Percentiles rank a stretch among this genome's conserved stretches.
Conservation (phyloP, 2,888 invertebrate species). For the Thymelicus sylvestris region DNA sequence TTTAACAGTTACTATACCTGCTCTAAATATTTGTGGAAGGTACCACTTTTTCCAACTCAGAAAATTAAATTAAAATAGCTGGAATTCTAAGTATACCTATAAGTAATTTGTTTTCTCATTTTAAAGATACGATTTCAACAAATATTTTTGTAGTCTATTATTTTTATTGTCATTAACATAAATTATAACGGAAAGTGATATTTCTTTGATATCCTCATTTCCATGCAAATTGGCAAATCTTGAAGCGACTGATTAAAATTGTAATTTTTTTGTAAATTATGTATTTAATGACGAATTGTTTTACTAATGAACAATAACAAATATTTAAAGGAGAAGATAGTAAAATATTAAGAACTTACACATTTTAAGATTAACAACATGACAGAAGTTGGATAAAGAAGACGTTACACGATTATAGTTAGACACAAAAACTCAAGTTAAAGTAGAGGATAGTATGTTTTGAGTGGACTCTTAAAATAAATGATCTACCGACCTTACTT, state of each 20-base stretch:
- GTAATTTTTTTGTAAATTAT: slow-evolving; percentile 18
- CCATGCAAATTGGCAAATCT: slow-evolving; percentile 56
- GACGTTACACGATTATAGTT: background rate
- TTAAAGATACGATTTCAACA: slow-evolving; percentile 47
- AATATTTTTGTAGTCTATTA: slow-evolving; percentile 53
- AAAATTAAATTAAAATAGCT: too few relatives aligned
- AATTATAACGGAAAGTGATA: slow-evolving; percentile 57
- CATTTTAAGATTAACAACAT: too few relatives aligned
- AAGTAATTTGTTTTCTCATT: slow-evolving; percentile 40
- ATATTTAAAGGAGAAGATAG: too few relatives aligned
- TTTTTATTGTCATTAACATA: slow-evolving; percentile 59
- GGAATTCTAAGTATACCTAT: too few relatives aligned
- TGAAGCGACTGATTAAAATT: slow-evolving; percentile 43
- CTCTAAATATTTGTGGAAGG: too few relatives aligned
- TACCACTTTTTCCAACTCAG: too few relatives aligned
- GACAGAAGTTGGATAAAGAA: too few relatives aligned
- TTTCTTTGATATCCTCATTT: slow-evolving; percentile 59
- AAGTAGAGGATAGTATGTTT: too few relatives aligned
- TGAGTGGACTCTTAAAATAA: background rate
- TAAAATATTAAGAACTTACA: too few relatives aligned
- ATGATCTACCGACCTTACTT: background rate
- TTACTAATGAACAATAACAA: too few relatives aligned
- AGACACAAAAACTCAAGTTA: background rate
- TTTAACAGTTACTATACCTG: too few relatives aligned
- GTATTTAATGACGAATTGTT: background rate